Conservation (phyloP, 92 coral and sea anemone species). For the Porites rus region DNA sequence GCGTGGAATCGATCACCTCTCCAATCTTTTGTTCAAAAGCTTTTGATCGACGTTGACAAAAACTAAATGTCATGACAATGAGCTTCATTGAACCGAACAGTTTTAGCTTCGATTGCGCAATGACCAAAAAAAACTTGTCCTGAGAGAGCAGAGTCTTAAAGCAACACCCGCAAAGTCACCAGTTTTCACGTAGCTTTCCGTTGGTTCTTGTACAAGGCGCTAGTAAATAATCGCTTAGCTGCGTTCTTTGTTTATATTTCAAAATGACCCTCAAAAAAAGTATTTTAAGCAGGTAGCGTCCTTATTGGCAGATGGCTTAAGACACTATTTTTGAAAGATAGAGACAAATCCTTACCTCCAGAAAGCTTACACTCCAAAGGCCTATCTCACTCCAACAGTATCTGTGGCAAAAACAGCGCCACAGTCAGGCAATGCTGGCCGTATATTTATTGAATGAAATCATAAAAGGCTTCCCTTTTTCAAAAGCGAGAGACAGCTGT, state of each 20-base stretch:
- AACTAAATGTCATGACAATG: not conserved
- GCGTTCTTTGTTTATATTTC: conserved; percentile 33
- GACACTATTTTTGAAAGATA: not conserved
- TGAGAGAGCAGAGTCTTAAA: not conserved
- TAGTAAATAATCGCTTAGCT: conserved; percentile 41
- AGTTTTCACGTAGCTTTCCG: not conserved
- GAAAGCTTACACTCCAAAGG: not conserved
- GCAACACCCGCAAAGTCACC: conserved; percentile 26
- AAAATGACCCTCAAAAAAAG: conserved; percentile 9
- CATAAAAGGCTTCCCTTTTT: conserved; percentile 5
- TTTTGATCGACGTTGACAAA: conserved; percentile 27
- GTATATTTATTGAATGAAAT: conserved; percentile 14
- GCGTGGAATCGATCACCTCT: conserved; percentile 32
- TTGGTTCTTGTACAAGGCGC: conserved; percentile 21
- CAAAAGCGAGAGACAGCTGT: conserved; percentile 30
- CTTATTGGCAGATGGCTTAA: conserved; percentile 7
- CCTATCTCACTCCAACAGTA: not conserved
- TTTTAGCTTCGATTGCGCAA: not conserved
- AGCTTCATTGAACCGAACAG: not conserved
- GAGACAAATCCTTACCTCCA: not conserved
- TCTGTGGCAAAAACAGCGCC: not conserved
- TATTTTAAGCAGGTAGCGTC: conserved; percentile 26
- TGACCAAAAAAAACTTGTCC: not conserved
- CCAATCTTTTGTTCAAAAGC: conserved; percentile 23
- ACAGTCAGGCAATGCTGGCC: not conserved